phyloP scores from a whole-genome alignment of 2,888 invertebrate species.

The Pandemis cinnamomeana region DNA sequence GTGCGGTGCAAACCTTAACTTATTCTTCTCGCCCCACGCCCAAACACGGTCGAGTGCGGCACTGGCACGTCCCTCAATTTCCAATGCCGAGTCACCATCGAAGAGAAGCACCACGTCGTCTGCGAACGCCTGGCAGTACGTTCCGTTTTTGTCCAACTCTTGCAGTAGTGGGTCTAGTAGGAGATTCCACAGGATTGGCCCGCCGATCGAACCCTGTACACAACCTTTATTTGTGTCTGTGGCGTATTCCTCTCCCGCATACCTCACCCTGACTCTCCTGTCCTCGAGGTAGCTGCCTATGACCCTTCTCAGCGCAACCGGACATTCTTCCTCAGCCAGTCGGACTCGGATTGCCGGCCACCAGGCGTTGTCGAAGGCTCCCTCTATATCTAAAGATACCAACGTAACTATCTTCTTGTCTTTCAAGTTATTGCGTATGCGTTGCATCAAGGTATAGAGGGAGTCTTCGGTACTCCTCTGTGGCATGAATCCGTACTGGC shows the following conservation, averaged over 20 bases:
- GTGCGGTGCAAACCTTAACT: neutral
- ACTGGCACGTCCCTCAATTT: neutral
- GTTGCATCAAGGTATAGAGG: neutral
- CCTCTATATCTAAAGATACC: neutral
- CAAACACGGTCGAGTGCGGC: neutral
- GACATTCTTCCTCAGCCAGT: neutral
- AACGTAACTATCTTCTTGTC: neutral
- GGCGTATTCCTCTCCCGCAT: neutral
- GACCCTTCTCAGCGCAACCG: neutral
- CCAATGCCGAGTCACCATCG: neutral
- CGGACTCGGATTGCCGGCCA: neutral
- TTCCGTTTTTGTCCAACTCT: too few relatives aligned
- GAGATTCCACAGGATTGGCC: neutral
- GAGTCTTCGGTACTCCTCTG: neutral
- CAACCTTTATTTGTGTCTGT: neutral
- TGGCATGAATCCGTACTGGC: slow-evolving; percentile 1
- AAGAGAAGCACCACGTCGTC: neutral
- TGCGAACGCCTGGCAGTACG: neutral
- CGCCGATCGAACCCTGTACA: neutral
- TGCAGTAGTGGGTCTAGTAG: neutral
- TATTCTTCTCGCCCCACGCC: neutral
- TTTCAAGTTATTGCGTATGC: neutral
- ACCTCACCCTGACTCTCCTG: neutral
- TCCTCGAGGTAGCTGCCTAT: neutral
- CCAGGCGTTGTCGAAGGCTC: neutral